These are phyloP conservation scores for Euleptes europaea DNA, from an alignment of 2,113 vertebrate species.

Conservation along the genomic window DNA sequence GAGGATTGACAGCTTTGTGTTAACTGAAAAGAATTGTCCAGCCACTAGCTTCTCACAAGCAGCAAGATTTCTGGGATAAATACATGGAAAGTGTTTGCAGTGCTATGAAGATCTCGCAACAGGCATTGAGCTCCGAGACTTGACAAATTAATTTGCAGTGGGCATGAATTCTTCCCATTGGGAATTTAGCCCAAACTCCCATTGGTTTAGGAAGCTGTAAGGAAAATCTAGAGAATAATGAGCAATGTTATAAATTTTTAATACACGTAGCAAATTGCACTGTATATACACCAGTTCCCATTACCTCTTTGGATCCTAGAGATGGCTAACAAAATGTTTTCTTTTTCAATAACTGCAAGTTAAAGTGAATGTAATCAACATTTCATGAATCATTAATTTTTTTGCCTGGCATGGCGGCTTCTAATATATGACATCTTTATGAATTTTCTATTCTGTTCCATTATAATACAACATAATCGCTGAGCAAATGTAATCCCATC, in stretches of 20 bases:
- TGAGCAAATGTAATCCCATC: background rate
- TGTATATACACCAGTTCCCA: background rate
- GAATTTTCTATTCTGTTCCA: background rate
- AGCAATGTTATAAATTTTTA: background rate
- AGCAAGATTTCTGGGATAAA: background rate
- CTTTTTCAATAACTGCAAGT: background rate
- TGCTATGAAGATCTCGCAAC: background rate
- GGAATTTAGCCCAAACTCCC: background rate
- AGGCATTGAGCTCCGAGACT: background rate
- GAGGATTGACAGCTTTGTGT: too few relatives aligned
- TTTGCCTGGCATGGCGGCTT: background rate
- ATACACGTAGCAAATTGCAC: background rate
- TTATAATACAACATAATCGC: background rate
- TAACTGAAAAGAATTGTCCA: background rate
- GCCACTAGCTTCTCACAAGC: background rate
- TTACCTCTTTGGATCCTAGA: background rate
- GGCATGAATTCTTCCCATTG: background rate
- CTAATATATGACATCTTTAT: background rate
- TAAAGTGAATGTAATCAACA: background rate
- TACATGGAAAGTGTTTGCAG: background rate
- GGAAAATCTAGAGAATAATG: background rate
- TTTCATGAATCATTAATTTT: background rate
- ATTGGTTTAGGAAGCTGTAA: background rate
- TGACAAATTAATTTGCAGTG: background rate
- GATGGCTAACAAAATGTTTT: background rate